These are phyloP conservation scores for Euwallacea similis DNA, from an alignment of 1,140 invertebrate genomes.

Conservation along the genomic window DNA sequence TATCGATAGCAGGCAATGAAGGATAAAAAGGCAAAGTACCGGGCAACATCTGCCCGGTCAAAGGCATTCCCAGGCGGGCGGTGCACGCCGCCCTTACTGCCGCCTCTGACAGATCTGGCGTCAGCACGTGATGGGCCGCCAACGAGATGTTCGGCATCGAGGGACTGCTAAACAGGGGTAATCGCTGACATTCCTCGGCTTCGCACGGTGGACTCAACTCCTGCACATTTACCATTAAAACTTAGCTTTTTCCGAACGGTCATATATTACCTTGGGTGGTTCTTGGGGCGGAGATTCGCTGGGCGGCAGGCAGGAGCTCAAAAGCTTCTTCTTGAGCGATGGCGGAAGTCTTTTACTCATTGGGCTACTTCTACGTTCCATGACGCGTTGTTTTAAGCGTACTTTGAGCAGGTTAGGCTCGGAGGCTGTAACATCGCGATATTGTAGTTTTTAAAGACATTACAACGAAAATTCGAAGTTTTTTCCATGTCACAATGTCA, in stretches of 20 bases:
- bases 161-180: slow-evolving; percentile 86
- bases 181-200: slow-evolving; percentile 58
- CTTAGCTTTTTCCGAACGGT: background rate
- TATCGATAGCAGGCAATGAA: slow-evolving; percentile 66
- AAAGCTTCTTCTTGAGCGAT: slow-evolving; percentile 65
- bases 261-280: slow-evolving; percentile 46
- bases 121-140: slow-evolving; percentile 56
- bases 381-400: slow-evolving; percentile 92
- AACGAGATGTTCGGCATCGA: slow-evolving; percentile 96
- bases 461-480: too few species aligned
- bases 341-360: slow-evolving; percentile 77
- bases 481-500: too few species aligned
- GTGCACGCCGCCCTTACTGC: slow-evolving; percentile 74
- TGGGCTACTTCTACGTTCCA: slow-evolving; percentile 85
- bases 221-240: slow-evolving; percentile 9
- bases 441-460: too few species aligned
- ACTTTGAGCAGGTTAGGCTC: slow-evolving; percentile 97
- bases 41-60: slow-evolving; percentile 72
- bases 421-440: slow-evolving; percentile 71
- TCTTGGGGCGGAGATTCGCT: slow-evolving; percentile 56
- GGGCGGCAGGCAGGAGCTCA: slow-evolving; percentile 52
- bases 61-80: slow-evolving; percentile 70
- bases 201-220: slow-evolving; percentile 49
- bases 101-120: slow-evolving; percentile 69
- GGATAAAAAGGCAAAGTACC: slow-evolving; percentile 76